Evolutionary conservation across 23 tunicate genomes (phyloP).

Genomic region (Ciona savignyi): DNA sequence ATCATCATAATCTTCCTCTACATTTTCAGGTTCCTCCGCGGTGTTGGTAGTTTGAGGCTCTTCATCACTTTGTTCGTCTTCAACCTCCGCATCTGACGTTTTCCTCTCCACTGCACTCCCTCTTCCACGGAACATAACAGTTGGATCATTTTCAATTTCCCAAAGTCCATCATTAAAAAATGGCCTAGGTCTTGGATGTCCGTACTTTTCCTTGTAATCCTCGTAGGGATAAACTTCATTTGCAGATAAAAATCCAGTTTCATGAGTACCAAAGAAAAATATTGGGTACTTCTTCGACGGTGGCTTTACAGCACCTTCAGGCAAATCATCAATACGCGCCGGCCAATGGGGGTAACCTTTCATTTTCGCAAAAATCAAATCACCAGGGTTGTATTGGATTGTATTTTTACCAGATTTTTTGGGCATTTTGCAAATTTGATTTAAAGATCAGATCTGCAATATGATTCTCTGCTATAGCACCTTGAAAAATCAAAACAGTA

Average conservation of each 20-base stretch:
- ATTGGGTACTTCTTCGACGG: constrained; percentile 78
- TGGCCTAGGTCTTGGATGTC: constrained; percentile 50
- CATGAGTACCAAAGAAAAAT: constrained; percentile 95
- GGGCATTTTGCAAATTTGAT: no score
- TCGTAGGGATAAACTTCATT: constrained; percentile 91
- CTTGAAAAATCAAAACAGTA: no score
- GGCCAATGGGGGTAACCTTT: constrained; percentile 99
- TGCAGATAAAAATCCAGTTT: constrained; percentile 78
- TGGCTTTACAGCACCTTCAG: constrained; percentile 87
- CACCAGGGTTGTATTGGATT: constrained; percentile 81
- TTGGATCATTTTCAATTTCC: constrained; percentile 88
- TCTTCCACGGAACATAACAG: constrained; percentile 69
- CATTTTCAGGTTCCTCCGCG: constrained; percentile 9
- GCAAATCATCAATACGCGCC: constrained; percentile 76
- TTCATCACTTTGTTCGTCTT: constrained; percentile 23
- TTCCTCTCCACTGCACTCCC: constrained; percentile 42
- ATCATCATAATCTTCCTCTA: constrained; percentile 51
- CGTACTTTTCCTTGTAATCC: constrained; percentile 77
- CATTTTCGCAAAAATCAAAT: constrained; percentile 88
- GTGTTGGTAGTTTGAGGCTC: constrained; percentile 39
- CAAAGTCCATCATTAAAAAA: constrained; percentile 81
- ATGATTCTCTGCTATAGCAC: no score
- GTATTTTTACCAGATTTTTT: constrained; percentile 25
- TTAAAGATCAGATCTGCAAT: no score
- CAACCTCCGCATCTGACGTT: constrained; percentile 17